Percentiles rank a stretch among this genome's conserved stretches.
phyloP scores from a whole-genome alignment of 2,113 vertebrate genomes.

The Speoplatyrhinus poulsoni region DNA sequence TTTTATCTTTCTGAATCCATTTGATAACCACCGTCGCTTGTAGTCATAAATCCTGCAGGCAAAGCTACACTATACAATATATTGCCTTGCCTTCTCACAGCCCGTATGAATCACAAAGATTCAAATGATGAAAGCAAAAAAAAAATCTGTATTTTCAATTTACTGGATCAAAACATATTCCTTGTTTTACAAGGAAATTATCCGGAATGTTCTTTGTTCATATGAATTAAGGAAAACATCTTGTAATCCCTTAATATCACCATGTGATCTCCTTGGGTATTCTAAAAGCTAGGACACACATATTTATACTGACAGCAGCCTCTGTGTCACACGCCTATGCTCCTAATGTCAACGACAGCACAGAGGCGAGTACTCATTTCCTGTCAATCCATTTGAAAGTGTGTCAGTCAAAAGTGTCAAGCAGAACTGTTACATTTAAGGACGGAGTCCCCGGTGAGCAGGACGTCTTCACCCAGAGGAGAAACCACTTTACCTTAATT shows the following conservation, averaged over 20 bases:
- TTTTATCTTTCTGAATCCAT: constrained; percentile 56
- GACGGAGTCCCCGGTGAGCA: constrained; percentile 38
- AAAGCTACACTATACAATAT: background rate
- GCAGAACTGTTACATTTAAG: constrained; percentile 32
- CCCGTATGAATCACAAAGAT: background rate
- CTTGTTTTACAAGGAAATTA: background rate
- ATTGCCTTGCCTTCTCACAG: background rate
- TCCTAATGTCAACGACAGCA: constrained; percentile 32
- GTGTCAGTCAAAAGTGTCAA: constrained; percentile 60
- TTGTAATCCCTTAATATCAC: background rate
- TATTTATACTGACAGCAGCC: constrained; percentile 8
- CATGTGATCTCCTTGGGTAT: background rate
- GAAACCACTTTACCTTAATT: constrained; percentile 41
- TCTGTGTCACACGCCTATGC: background rate
- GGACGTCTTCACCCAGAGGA: constrained; percentile 26
- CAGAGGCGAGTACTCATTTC: constrained; percentile 28
- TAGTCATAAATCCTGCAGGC: background rate
- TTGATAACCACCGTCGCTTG: constrained; percentile 22
- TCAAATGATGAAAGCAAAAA: background rate
- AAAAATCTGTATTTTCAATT: background rate
- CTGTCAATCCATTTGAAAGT: constrained; percentile 58
- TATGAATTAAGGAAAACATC: no score
- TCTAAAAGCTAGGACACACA: background rate
- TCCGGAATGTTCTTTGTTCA: background rate
- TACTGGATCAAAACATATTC: background rate